Base-by-base conservation (phyloP, 2,113 vertebrate genomes). In the Baryphthengus martii region DNA sequence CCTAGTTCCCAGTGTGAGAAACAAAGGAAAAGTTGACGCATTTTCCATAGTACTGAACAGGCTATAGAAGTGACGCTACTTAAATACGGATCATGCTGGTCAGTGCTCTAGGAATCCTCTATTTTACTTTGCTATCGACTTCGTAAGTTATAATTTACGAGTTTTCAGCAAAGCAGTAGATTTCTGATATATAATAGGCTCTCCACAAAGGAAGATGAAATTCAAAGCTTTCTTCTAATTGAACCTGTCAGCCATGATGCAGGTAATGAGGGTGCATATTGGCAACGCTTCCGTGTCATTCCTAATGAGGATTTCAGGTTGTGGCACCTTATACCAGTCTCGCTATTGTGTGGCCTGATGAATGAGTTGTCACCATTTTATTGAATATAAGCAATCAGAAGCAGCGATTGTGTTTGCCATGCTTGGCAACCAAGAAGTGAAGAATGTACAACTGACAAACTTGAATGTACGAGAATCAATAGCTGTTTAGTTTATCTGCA, bases 301-400 rank as follows among this genome's bases (percentile, higher is more conserved):
- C 47, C 85, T 95, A 82, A 95, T 74, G 59, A 97, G 92, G 47
- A 88, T 90, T 96, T 85, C 61, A 56, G 47, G 93, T 89, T 75
- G n/a, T 92, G 85, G 84, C 91, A 83, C 67, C 47, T 92, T 80
- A 6, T 25, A 71, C 29, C 71, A 10, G 6, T 88, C 26, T 62
- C 61, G 23, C 93, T 91, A 11, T 85, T 89, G 50, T 35, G 63
- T 82, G 74, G 68, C 53, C 78, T 95, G 85, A 95, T 96, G 92
- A 83, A 97, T 96, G 88, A 92, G 31, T 77, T 96, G 33, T 95
- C 94, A 92, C 75, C 59, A 6, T 95, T 95, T 96, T 85, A 89
- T 85, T 96, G 86, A 85, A 70, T 93, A 21, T 55, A 90, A 66
- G 81, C 90, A 79, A 93, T 91, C 80, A 76, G 89, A 83, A 68